These are phyloP conservation scores for Crocodylus rhombifer DNA, from an alignment of 2,797 vertebrate genomes.

Conservation along the genomic window DNA sequence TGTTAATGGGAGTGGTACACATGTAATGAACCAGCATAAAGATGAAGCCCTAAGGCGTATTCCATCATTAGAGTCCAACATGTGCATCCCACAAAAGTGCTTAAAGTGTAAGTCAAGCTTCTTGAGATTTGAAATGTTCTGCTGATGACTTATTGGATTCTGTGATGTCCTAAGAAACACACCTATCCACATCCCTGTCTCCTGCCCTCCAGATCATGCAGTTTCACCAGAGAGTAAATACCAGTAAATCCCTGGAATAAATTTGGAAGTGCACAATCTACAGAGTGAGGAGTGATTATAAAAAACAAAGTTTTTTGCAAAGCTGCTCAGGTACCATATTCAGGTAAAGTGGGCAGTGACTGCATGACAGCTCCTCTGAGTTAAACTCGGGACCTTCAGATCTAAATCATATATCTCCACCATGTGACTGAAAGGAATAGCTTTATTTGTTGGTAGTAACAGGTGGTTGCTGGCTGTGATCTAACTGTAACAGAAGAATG, in stretches of 20 bases:
- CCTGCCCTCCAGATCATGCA: neutral
- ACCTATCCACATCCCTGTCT: neutral
- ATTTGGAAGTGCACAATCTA: neutral
- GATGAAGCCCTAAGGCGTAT: neutral
- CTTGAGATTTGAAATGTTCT: neutral
- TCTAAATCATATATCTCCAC: neutral
- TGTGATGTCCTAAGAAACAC: neutral
- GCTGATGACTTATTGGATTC: neutral
- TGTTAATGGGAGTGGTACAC: neutral
- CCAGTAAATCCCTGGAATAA: neutral
- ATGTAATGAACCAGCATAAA: neutral
- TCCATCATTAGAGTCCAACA: neutral
- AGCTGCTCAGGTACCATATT: neutral
- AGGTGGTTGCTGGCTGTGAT: neutral
- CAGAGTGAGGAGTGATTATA: neutral
- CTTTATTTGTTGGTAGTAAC: neutral
- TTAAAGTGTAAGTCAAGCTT: conserved; percentile 20
- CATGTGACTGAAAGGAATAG: neutral
- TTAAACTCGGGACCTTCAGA: neutral
- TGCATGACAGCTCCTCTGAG: neutral
- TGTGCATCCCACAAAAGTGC: neutral
- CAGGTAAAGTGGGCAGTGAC: neutral
- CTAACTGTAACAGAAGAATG: neutral
- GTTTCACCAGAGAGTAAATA: neutral
- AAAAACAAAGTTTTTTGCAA: neutral